Base-by-base conservation (phyloP, 2,888 invertebrate genomes). In the Cecidostiba fungosa region DNA sequence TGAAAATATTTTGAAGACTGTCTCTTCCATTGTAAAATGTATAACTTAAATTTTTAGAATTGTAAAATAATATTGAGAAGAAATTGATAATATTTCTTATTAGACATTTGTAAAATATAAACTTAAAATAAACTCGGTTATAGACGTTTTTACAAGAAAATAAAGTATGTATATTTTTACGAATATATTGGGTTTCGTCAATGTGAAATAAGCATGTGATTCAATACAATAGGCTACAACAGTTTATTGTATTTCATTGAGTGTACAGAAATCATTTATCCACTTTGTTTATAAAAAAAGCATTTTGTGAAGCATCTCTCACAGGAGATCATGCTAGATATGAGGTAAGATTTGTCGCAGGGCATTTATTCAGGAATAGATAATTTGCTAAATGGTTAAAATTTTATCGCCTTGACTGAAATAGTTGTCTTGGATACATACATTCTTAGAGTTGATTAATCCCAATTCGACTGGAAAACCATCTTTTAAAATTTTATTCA, bases 171-270 rank as follows among this genome's bases (percentile, higher is more conserved):
- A 19, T 85, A 74, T 69, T 85, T 82, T 73, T 12, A 69, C 8
- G 10, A 78, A 43, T 47, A 14, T 26, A 72, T 70, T 29, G 26
- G 62, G 47, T 76, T 32, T 39, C 69, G 39, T 79, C 59, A 62
- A n/a, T 74, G 8, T 66, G 36, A 43, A 72, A 77, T 66, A 72
- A 72, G 72, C 4, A 14, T 62, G 36, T 23, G 47, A 26, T 50
- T 54, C 39, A 69, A 82, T 77, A 54, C 74, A 84, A 83, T 86
- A 84, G 77, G 69, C 78, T 85, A 80, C 70, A 85, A 84, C 43
- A 79, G 70, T 90, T 90, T 89, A 89, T 90, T 89, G 85, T 88
- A 88, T 89, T 88, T 84, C 85, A 85, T 87, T 84, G 84, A 89
- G 89, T 88, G 87, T 88, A 88, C 88, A 89, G 87, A 87, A 78